Base-by-base conservation (phyloP, 1,140 invertebrate genomes). In the Goniozus legneri region DNA sequence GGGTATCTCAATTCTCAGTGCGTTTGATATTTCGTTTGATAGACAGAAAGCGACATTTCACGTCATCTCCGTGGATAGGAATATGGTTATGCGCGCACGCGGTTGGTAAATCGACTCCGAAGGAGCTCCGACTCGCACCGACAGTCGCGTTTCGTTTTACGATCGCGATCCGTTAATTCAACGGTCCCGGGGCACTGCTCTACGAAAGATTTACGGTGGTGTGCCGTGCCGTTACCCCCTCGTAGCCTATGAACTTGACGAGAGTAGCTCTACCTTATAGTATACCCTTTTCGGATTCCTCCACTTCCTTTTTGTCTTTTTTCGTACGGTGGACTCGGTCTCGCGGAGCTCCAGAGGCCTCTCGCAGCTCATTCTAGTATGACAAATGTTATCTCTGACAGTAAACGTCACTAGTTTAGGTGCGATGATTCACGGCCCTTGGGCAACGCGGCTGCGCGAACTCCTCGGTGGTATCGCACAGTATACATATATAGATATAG, bases 361-460 rank as follows among this genome's bases (percentile, higher is more conserved):
- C 19, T n/a, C n/a, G n/a, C n/a, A n/a, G n/a, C 47, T 47, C 50
- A 50, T 45, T 61, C 57, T 59, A 58, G 55, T 63, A 69, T 65
- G 67, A 69, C 67, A 69, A 67, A 67, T 58, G 62, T 67, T 69
- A 62, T 64, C 56, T 62, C 43, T 52, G 62, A 65, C 65, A 62
- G 52, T 69, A 66, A 69, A 67, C 47, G 67, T 69, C 67, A 46
- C 64, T 67, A 64, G 64, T 61, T 66, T 65, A 61, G 62, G 59
- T 41, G 47, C 35, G 48, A 57, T 65, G 64, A 67, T 67, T 67
- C 62, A 69, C 56, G 52, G 54, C 52, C 44, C 38, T 15, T 44
- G 53, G 52, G 47, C 43, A 49, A 47, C 41, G 52, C 47, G 45
- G 44, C 22, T 50, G 15, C 40, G 47, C 51, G 44, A 50, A 55